These are phyloP conservation scores for Sciurus niger DNA, from an alignment of 2,113 vertebrate genomes.

Conservation along the genomic window DNA sequence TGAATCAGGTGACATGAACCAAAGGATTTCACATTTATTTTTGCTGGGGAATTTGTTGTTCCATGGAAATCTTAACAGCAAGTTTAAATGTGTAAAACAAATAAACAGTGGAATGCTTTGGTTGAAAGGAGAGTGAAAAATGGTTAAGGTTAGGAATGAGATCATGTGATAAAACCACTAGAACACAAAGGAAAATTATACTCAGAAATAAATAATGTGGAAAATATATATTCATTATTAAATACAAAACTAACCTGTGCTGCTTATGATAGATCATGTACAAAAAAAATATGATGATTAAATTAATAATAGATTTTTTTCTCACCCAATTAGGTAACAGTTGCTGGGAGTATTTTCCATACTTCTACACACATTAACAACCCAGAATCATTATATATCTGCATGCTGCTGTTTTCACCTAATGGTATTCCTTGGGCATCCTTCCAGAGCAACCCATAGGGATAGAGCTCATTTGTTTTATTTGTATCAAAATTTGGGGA, in stretches of 20 bases:
- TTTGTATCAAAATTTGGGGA: not conserved
- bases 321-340: not conserved
- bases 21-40: not conserved
- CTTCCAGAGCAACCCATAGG: not conserved
- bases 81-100: not conserved
- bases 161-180: not conserved
- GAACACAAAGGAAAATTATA: not conserved
- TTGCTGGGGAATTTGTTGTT: slow-evolving; percentile 1
- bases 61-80: not conserved
- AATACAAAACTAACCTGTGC: slow-evolving; percentile 2
- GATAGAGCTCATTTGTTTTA: not conserved
- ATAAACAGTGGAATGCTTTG: not conserved
- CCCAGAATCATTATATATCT: not conserved
- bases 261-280: not conserved
- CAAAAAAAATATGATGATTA: not conserved
- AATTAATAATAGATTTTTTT: slow-evolving; percentile 20
- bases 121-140: slow-evolving; percentile 6
- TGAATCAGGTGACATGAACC: not conserved
- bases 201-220: slow-evolving; percentile 1
- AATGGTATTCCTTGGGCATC: not conserved
- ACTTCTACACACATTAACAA: not conserved
- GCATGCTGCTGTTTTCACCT: not conserved
- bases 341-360: not conserved
- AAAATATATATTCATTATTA: not conserved
- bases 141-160: not conserved